Base-by-base conservation (phyloP, 2,888 invertebrate species). In the Opisthograptis luteolata region DNA sequence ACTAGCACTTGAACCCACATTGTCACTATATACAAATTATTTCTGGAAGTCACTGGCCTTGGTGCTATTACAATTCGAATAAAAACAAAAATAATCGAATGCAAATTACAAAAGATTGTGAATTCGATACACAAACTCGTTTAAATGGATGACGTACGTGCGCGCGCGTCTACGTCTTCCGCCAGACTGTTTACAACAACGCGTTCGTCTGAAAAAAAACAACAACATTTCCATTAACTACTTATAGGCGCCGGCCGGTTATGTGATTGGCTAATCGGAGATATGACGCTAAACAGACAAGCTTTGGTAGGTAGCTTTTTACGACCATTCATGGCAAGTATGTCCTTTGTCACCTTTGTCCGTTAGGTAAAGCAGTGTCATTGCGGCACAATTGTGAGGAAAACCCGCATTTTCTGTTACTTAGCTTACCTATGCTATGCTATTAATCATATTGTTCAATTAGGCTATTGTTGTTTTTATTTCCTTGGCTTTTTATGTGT, bases 401-500 rank as follows among this genome's bases (percentile, higher is more conserved):
- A 60, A 57, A 24, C 25, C 42, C 47, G 32, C 39, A 44, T 52
- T 57, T 55, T 54, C 54, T 55, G 25, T 12, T 19, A 14, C 12
- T 12, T 22, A 19, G 8, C n/a, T 8, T 28, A 27, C 22, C 30
- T 22, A 10, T 35, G 7, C 28, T 10, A 8, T 24, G 22, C 30
- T 15, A 31, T 39, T 39, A 44, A 41, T 30, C 39, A 28, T 28
- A 35, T 35, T 31, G 22, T 35, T 24, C 30, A 40, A 44, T 50
- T 47, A 40, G 20, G 7, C 44, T 45, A 51, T 51, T 51, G 44
- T 45, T 19, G 25, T 45, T 28, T 31, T 41, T 30, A 19, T 17
- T 47, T 41, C 41, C 22, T 30, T 2, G 10, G 7, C 19, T 36
- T 44, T 49, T 37, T 42, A 14, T 28, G 12, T 14, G 3, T 13